Evolutionary conservation across 2,113 vertebrate species (phyloP), one percentile per base, ranked within the genome.

Genomic region (Salvator merianae): DNA sequence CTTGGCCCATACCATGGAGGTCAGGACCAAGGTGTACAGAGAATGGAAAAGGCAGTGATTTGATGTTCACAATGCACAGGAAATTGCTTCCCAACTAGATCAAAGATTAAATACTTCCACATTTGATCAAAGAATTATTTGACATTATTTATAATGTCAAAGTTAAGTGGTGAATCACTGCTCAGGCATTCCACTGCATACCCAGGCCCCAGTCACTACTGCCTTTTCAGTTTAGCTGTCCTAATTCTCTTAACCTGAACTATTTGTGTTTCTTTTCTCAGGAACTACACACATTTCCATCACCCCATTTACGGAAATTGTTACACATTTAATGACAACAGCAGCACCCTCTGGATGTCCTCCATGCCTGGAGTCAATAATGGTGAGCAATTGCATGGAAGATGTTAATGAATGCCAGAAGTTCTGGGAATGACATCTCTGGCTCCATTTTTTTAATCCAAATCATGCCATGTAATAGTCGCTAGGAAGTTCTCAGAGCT

Each of bases 271-370:
- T 63, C 20, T 79, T 86, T 1, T 81, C 53, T 71, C 87, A 97
- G 97, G 93, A 96, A 97, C 90, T 97, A 97, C 0, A 95, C 96
- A 14, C 95, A 94, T 53, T 97, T 97, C 88, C 96, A 97, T 88
- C 96, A 97, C 63, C 95, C 96, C 0, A 87, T 97, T 70, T 97
- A 97, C 9, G 97, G 96, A 43, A 97, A 96, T 88, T 97, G 96
- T 93, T 97, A 97, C 30, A 97, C 96, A 10, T 97, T 97, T 89
- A 97, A 97, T 0, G 92, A 94, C 84, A 95, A 96, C 89, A 96
- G 90, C 83, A 94, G 79, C 87, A 92, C 91, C 24, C 79, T 95
- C 70, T 97, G 96, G 97, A 96, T 94, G 50, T 96, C 96, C 30
- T 97, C 96, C 0, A 74, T 96, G 91, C 95, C 97, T 2, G 97